Percentiles rank a stretch among this genome's conserved stretches.
Conservation (phyloP, 2,113 vertebrate genomes). For the Danio rerio region GRCz12tu NC_133191.1:35688501-35689000, state of each 20-base stretch:
- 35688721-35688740: neutral
- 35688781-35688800: conserved; percentile 52
- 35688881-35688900: neutral
- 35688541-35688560: neutral
- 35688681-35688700: neutral
- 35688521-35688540: neutral
- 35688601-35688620: neutral
- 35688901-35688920: neutral
- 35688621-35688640: neutral
- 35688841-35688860: conserved; percentile 7
- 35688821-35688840: conserved; percentile 52
- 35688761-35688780: conserved; percentile 19
- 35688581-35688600: neutral
- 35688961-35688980: neutral
- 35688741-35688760: neutral
- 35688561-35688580: neutral
- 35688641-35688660: neutral
- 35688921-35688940: conserved; percentile 30
- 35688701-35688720: neutral
- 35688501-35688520: too few species aligned
- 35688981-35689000: conserved; percentile 22
- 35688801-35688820: conserved; percentile 55
- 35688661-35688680: conserved; percentile 6
- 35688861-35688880: conserved; percentile 19
- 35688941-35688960: neutral